These are phyloP conservation scores for Umimayanthus kanabou DNA, from an alignment of 92 coral and sea anemone genomes.

Conservation along the genomic window DNA sequence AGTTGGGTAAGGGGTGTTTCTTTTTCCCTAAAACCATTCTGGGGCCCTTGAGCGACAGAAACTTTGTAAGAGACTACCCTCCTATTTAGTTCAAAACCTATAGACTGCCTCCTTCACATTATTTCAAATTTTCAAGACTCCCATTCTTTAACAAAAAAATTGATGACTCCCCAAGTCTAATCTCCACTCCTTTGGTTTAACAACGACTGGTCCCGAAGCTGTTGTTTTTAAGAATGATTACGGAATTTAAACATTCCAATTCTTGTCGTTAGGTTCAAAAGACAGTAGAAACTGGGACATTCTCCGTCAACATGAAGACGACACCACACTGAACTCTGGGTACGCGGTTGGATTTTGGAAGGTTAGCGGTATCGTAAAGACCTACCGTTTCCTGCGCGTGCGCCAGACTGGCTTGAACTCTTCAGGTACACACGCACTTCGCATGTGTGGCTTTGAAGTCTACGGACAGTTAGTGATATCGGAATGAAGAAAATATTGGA, in stretches of 20 bases:
- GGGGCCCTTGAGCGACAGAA: too few relatives aligned
- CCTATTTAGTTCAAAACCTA: too few relatives aligned
- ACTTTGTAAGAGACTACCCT: too few relatives aligned
- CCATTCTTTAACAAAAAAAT: too few relatives aligned
- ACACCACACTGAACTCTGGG: conserved; percentile 63
- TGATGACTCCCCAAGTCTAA: too few relatives aligned
- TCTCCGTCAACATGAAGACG: conserved; percentile 65
- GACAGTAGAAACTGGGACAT: conserved; percentile 69
- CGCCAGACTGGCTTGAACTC: conserved; percentile 78
- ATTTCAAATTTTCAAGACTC: too few relatives aligned
- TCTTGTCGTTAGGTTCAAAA: conserved; percentile 39
- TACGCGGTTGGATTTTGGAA: conserved; percentile 78
- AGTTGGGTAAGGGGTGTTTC: too few relatives aligned
- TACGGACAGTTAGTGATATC: conserved; percentile 68
- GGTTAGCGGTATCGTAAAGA: conserved; percentile 45
- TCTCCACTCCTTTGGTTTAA: too few relatives aligned
- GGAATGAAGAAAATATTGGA: conserved; percentile 8
- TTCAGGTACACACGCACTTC: conserved; percentile 60
- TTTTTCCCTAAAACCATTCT: too few relatives aligned
- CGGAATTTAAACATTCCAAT: not conserved
- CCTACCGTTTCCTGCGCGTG: conserved; percentile 72
- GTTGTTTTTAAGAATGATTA: not conserved
- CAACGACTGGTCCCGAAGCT: not conserved
- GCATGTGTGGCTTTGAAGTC: conserved; percentile 73
- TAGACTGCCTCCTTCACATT: too few relatives aligned